Evolutionary conservation across 2,888 invertebrate species (phyloP), one percentile per base, ranked within the genome.

Genomic region (Cheilosia grossa): DNA sequence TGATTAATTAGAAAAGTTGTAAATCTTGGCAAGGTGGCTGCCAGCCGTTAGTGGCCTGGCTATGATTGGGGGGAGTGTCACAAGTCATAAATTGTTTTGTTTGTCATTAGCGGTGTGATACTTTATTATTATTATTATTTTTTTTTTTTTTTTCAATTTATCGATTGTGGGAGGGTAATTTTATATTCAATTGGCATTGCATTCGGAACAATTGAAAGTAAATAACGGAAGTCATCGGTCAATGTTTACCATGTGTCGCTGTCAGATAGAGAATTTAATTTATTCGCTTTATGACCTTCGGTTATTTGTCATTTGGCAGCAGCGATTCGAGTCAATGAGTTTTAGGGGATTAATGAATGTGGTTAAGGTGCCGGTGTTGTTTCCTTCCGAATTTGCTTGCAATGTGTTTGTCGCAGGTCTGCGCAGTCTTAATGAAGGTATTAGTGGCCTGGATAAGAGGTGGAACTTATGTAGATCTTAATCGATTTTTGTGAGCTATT

Each of bases 1-100:
- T 85, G 81, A 85, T 85, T 81, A 85, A 85, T 85, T 85, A 73
- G 72, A 54, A 69, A 69, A 73, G 61, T 51, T 73, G 56, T 79
- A 61, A 66, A 53, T 66, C 67, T 73, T 73, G 67, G 44, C 66
- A 70, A 75, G 75, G 83, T 75, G 80, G 27, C 54, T 40, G 27
- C 21, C 27, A 33, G 17, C n/a, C 1, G n/a, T 40, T 49, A 33
- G 17, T 13, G 40, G 27, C 56, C 19, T 44, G 47, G 37, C n/a
- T 13, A 13, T 24, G 10, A 15, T 1, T 0, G 3, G 24, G 67
- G 70, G 74, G 81, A 81, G 77, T 85, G 75, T 77, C 75, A 56
- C 58, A 66, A 80, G 79, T 70, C 70, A 72, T 80, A 80, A 85
- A 80, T 63, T 80, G 64, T 70, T 80, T 15, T 75, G 66, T 54